These are phyloP conservation scores for Amphiprion percula DNA, from an alignment of 2,113 vertebrate species.

Conservation along the genomic window DNA sequence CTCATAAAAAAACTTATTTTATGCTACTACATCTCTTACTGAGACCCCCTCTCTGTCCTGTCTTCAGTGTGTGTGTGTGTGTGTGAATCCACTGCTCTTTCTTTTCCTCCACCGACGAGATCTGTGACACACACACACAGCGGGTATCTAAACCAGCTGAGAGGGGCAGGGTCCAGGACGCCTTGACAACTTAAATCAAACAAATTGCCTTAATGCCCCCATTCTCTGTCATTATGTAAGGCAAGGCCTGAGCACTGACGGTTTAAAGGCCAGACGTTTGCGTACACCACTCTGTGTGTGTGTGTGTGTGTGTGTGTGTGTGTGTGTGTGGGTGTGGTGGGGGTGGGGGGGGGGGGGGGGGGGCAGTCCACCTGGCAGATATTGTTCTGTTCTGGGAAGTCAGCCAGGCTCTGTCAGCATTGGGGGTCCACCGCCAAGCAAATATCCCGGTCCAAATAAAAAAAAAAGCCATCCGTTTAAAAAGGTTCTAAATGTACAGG, in stretches of 20 bases:
- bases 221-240: slow-evolving; percentile 84
- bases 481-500: slow-evolving; percentile 65
- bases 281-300: slow-evolving; percentile 25
- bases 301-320: slow-evolving; percentile 21
- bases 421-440: slow-evolving; percentile 65
- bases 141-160: slow-evolving; percentile 80
- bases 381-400: slow-evolving; percentile 76
- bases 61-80: slow-evolving; percentile 19
- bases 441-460: slow-evolving; percentile 24
- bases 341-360: slow-evolving; percentile 13
- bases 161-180: slow-evolving; percentile 69
- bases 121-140: slow-evolving; percentile 22
- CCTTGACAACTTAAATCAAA: slow-evolving; percentile 84
- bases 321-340: neutral
- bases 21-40: slow-evolving; percentile 25
- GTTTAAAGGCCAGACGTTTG: slow-evolving; percentile 77
- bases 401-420: slow-evolving; percentile 77
- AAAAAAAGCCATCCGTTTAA: slow-evolving; percentile 46
- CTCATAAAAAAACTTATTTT: slow-evolving; percentile 35
- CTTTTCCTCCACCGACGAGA: slow-evolving; percentile 51
- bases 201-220: slow-evolving; percentile 84
- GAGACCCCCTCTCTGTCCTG: slow-evolving; percentile 23
- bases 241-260: slow-evolving; percentile 70
- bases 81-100: slow-evolving; percentile 25
- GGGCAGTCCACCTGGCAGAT: slow-evolving; percentile 79